Evolutionary conservation across 1,140 invertebrate genomes (phyloP), one percentile per base, ranked within the genome.

Genomic region (Macrostomum lignano): DNA sequence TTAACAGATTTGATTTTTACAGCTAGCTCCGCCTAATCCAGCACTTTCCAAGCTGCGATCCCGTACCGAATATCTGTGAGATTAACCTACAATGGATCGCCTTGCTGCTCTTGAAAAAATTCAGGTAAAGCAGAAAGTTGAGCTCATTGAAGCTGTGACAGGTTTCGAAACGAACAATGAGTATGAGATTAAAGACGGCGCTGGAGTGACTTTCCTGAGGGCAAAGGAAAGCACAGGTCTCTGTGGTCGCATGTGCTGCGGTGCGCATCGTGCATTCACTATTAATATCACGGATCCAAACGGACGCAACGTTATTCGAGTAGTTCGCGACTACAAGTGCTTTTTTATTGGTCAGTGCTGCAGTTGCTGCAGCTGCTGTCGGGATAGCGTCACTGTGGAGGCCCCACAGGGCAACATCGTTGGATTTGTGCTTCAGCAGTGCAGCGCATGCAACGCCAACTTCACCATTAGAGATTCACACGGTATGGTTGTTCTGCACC

Each of bases 221-320:
- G n/a, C n/a, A n/a, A n/a, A n/a, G n/a, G n/a, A n/a, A n/a, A n/a
- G n/a, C n/a, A 75, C 71, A 19, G 70, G 72, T 49, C 72, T 71
- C 43, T 72, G 72, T 40, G 70, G 69, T 1, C 61, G 76, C 40
- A 70, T 71, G 42, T 74, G 69, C 42, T 71, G 72, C 46, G 77
- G 77, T 1, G 62, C 69, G 0, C 43, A 65, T 11, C 63, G 76
- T 17, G 68, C 72, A 1, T 84, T 82, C 52, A 72, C 77, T 39
- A 77, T 86, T 65, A 70, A 70, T 48, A 69, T 86, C 38, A 58
- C 72, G 34, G 77, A 84, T 51, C 70, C 68, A 44, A 66, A 60
- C 40, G 64, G 65, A 36, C 71, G 69, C 40, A 71, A 82, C 62
- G 66, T 82, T 7, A 73, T 77, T 39, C 71, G 73, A 45, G 51